These are phyloP conservation scores for Megamerina dolium DNA, from an alignment of 2,888 invertebrate genomes.

Conservation along the genomic window DNA sequence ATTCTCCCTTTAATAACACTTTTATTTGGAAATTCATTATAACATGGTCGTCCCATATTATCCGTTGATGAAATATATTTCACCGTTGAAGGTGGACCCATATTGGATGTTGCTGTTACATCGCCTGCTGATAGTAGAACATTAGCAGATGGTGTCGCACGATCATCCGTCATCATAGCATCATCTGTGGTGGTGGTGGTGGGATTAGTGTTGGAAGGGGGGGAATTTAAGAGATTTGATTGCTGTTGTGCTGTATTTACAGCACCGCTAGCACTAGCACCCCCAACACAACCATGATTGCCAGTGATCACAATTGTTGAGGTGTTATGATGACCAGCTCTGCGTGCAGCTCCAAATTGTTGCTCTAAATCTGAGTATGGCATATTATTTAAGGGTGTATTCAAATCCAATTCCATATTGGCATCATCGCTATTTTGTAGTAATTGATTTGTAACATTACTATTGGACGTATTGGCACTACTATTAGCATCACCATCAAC, in stretches of 20 bases:
- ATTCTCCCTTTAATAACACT: constrained; percentile 46
- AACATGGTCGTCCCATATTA: constrained; percentile 7
- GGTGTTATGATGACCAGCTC: no score
- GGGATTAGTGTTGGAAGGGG: constrained; percentile 14
- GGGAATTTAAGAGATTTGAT: constrained; percentile 3
- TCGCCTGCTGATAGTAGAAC: constrained; percentile 5
- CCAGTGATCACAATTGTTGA: no score
- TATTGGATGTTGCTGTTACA: constrained; percentile 21
- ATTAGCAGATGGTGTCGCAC: constrained; percentile 1
- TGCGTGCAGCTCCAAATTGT: constrained; percentile 35
- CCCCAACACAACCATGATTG: constrained; percentile 7
- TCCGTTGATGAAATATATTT: constrained; percentile 6
- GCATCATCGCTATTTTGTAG: constrained; percentile 32
- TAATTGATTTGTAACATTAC: no score
- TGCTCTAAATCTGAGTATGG: constrained; percentile 38
- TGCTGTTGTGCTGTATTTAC: not conserved
- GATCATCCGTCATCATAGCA: constrained; percentile 17
- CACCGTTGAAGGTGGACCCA: constrained; percentile 15
- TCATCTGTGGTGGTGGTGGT: constrained; percentile 16
- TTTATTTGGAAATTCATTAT: constrained; percentile 30
- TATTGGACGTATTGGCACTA: no score
- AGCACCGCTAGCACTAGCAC: constrained; percentile 1
- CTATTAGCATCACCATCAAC: no score
- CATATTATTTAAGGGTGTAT: constrained; percentile 36
- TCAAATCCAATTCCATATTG: constrained; percentile 46